Evolutionary conservation across 2,797 vertebrate genomes (phyloP), one percentile per base, ranked within the genome.

Genomic region (Takifugu rubripes): DNA sequence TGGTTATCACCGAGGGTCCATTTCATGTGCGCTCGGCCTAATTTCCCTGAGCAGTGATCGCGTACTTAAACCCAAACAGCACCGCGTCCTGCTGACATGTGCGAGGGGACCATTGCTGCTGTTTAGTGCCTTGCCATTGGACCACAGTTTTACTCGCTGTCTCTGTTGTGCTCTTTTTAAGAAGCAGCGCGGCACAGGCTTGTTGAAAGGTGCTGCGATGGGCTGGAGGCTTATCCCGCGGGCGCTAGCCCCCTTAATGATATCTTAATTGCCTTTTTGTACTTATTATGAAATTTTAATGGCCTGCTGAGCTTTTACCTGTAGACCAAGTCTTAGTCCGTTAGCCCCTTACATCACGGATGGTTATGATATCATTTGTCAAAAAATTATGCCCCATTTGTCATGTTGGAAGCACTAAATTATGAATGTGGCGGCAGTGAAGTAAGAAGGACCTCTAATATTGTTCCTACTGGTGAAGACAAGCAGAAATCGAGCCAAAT

Each of bases 191-290:
- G 56, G 52, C 25, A 42, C 59, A 1, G 42, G 68, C 51, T 64
- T 63, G 51, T 75, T 27, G 61, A 77, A 78, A 75, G 64, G 56
- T 64, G 52, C 57, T 59, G 72, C 72, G 69, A 78, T 71, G 69
- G 56, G 72, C 73, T 82, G 60, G 61, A 70, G 74, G 70, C 73
- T 56, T 75, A 79, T 82, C 77, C 79, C 77, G 52, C 64, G 72
- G 72, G 73, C 70, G 57, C 75, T 74, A 74, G 82, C 74, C 77
- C 68, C 61, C 72, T 75, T 84, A 85, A 87, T 87, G 79, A 82
- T 82, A 74, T 85, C 76, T 75, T 88, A 87, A 89, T 84, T 87
- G 80, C 78, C 72, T 88, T 86, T 85, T 83, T 81, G 83, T 84
- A 83, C 76, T 74, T 76, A 79, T 79, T 85, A 86, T 89, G 66